Conservation (phyloP, 1,140 invertebrate genomes). For the Calephelis virginiensis region DNA sequence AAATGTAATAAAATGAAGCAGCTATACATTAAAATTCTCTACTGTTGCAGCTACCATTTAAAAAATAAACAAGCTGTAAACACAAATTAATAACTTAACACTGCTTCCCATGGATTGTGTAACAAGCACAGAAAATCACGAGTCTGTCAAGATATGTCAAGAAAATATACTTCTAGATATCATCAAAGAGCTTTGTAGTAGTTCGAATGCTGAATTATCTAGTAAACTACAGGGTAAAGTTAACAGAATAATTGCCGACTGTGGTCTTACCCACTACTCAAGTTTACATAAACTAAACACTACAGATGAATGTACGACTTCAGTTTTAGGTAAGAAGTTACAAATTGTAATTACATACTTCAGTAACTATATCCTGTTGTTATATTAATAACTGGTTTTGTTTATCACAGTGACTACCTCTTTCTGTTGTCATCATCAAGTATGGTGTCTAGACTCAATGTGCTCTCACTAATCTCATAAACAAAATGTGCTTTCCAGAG, state of each 20-base stretch:
- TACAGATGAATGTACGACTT: slow-evolving; percentile 64
- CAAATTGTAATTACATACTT: too few species aligned
- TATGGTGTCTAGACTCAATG: too few species aligned
- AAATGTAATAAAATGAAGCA: too few species aligned
- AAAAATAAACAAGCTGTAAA: background rate
- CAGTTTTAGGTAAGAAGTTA: slow-evolving; percentile 48
- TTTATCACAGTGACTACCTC: too few species aligned
- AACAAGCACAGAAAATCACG: slow-evolving; percentile 42
- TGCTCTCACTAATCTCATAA: too few species aligned
- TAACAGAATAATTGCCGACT: slow-evolving; percentile 63
- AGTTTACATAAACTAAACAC: slow-evolving; percentile 64
- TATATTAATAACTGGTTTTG: too few species aligned
- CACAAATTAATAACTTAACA: background rate
- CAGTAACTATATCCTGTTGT: too few species aligned
- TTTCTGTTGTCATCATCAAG: too few species aligned
- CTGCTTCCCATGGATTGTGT: background rate
- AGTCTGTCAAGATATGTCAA: slow-evolving; percentile 40
- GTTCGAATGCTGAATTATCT: slow-evolving; percentile 45
- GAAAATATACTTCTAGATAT: slow-evolving; percentile 60
- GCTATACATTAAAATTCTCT: too few species aligned
- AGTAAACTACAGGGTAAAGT: slow-evolving; percentile 57
- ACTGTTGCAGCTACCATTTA: too few species aligned
- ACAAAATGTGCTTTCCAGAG: too few species aligned
- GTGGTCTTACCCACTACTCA: slow-evolving; percentile 55
- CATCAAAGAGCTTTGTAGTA: slow-evolving; percentile 55